Conservation (phyloP, 2,797 vertebrate species). For the Enoplosus armatus region DNA sequence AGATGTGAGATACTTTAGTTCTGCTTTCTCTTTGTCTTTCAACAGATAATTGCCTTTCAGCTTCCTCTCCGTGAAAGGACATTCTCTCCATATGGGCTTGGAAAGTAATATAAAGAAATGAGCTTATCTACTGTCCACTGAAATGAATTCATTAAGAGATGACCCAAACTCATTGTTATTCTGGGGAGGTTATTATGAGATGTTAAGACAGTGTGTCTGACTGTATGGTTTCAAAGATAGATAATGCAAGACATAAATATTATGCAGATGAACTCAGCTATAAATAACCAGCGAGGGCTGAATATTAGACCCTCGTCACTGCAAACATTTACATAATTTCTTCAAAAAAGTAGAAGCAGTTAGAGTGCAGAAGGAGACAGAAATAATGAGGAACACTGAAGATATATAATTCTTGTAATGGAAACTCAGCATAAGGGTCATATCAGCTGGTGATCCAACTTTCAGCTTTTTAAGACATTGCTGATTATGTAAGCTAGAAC, state of each 20-base stretch:
- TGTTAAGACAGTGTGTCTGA: constrained; percentile 56
- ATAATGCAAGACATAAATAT: constrained; percentile 44
- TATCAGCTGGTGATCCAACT: not conserved
- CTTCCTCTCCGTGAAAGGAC: constrained; percentile 49
- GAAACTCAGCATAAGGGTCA: constrained; percentile 11
- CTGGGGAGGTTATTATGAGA: constrained; percentile 55
- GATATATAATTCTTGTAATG: not conserved
- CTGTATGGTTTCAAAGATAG: constrained; percentile 54
- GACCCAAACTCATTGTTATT: constrained; percentile 71
- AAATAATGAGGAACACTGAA: constrained; percentile 19
- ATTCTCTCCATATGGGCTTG: constrained; percentile 34
- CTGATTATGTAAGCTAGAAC: not conserved
- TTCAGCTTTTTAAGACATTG: not conserved
- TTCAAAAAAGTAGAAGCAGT: constrained; percentile 14
- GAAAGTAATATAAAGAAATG: constrained; percentile 69
- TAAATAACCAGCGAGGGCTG: constrained; percentile 48
- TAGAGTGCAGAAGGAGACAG: not conserved
- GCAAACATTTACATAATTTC: constrained; percentile 34
- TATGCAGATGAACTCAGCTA: constrained; percentile 53
- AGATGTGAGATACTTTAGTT: constrained; percentile 55
- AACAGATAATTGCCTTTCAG: constrained; percentile 73
- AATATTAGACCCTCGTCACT: constrained; percentile 32
- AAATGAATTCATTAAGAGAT: constrained; percentile 76
- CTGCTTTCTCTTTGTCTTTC: constrained; percentile 56
- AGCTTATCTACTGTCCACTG: constrained; percentile 73